phyloP scores from a whole-genome alignment of 64 coral and sea anemone species.

The Montipora sp. region DNA sequence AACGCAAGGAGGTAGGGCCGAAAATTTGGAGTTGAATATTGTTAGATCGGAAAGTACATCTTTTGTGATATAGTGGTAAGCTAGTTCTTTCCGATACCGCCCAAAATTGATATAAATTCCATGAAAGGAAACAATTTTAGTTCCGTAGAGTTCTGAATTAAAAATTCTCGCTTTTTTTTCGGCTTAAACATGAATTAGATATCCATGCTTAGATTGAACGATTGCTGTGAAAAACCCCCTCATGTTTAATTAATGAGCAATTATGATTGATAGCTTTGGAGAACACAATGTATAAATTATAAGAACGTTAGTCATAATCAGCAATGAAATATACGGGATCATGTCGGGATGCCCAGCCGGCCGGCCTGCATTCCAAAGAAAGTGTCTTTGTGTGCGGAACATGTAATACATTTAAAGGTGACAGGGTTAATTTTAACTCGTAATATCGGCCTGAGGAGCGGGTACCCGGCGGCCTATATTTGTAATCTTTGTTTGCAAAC shows the following conservation, averaged over 20 bases:
- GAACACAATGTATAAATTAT: too few relatives aligned
- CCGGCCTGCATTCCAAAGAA: background rate
- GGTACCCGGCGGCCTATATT: background rate
- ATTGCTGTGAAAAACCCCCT: too few relatives aligned
- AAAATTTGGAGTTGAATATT: background rate
- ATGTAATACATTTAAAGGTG: background rate
- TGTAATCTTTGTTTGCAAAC: conserved; percentile 29
- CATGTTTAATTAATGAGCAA: too few relatives aligned
- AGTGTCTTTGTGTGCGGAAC: conserved; percentile 1
- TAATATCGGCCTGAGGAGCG: background rate
- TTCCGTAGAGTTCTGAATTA: too few relatives aligned
- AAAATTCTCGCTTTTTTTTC: too few relatives aligned
- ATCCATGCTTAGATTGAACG: too few relatives aligned
- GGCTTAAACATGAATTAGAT: too few relatives aligned
- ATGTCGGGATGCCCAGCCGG: background rate
- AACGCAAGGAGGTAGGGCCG: background rate
- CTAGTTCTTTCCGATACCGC: background rate
- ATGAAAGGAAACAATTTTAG: too few relatives aligned
- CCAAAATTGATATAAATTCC: too few relatives aligned
- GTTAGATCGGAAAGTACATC: background rate
- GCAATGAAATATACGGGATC: too few relatives aligned
- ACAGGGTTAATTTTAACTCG: conserved; percentile 22
- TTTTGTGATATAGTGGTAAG: background rate
- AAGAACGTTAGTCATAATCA: too few relatives aligned
- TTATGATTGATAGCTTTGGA: too few relatives aligned